Percentiles rank a stretch among this genome's conserved stretches.
Conservation (phyloP, 2,797 vertebrate species). For the Gymnoscopelus microlampas region DNA sequence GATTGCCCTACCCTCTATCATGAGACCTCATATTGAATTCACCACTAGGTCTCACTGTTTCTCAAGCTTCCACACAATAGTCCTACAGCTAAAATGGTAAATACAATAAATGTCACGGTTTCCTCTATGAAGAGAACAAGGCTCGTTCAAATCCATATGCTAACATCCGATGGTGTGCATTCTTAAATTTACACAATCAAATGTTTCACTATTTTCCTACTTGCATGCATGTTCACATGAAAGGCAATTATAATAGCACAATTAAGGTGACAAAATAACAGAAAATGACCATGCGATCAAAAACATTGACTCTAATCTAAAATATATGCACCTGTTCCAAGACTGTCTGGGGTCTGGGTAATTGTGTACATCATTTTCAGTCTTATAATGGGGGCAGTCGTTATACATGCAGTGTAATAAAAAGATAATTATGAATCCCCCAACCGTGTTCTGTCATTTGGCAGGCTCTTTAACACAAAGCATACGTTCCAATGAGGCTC, state of each 20-base stretch:
- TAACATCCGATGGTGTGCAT: background rate
- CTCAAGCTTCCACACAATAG: slow-evolving; percentile 47
- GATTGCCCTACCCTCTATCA: slow-evolving; percentile 17
- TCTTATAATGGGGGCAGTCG: slow-evolving; percentile 79
- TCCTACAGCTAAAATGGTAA: slow-evolving; percentile 37
- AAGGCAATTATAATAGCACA: slow-evolving; percentile 16
- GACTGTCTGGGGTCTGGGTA: slow-evolving; percentile 59
- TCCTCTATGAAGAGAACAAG: slow-evolving; percentile 12
- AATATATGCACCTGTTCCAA: slow-evolving; percentile 66
- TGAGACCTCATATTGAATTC: slow-evolving; percentile 47
- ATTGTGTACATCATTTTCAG: slow-evolving; percentile 71
- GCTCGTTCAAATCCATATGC: slow-evolving; percentile 28
- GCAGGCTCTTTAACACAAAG: slow-evolving; percentile 82
- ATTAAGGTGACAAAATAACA: slow-evolving; percentile 37
- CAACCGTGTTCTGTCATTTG: slow-evolving; percentile 79
- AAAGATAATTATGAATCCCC: slow-evolving; percentile 81
- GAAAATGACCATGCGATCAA: slow-evolving; percentile 50
- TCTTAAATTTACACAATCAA: slow-evolving; percentile 27
- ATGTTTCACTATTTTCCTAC: background rate
- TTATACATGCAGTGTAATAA: slow-evolving; percentile 80
- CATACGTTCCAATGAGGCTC: slow-evolving; percentile 77
- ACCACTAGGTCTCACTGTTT: slow-evolving; percentile 46
- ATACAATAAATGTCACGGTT: slow-evolving; percentile 33
- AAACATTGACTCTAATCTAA: slow-evolving; percentile 53
- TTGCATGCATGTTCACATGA: too few species aligned